Base-by-base conservation (phyloP, 2,888 invertebrate species). In the Limnephilus rhombicus region DNA sequence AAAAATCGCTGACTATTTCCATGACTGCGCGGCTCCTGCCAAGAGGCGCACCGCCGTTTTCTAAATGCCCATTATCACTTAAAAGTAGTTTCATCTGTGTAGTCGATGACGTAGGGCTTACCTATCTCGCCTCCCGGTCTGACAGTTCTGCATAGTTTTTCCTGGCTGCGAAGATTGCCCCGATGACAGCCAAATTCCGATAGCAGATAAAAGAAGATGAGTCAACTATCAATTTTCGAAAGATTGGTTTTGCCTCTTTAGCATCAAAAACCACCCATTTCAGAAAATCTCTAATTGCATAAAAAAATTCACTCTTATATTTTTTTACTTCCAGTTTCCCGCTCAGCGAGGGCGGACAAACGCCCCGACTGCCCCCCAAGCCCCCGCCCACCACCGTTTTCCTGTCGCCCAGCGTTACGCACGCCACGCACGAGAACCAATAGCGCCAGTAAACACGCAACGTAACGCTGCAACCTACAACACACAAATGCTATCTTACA, bases 281-380 rank as follows among this genome's bases (percentile, higher is more conserved):
- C n/a, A 24, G 2, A 68, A 68, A 68, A 18, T 18, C 53, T 18
- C 15, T 5, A 24, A 3, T 68, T 18, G 45, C 45, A 45, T 41
- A 12, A 68, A 68, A 68, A 24, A n/a, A 68, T 68, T 68, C 9
- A 68, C 53, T 15, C 15, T 41, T 24, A 37, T 45, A n/a, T n/a
- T 41, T 85, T 37, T 85, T 45, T n/a, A 29, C 49, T 86, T 86
- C 4, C 41, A 86, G 86, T 45, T 86, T 86, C 13, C 31, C 82
- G 34, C 15, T 82, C 15, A 82, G 82, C 34, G 86, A 86, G 13
- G 86, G 86, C 31, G 86, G 86, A 15, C 45, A 85, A 81, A 93
- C 91, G 12, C 93, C 93, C 11, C 90, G 90, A n/a, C 87, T 94
- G 81, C 93, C 93, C 24, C 93, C 93, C 49, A 93, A 92, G 88